Evolutionary conservation across 2,113 vertebrate genomes (phyloP), one percentile per base, ranked within the genome.

Genomic region (Lophotis ruficrista): DNA sequence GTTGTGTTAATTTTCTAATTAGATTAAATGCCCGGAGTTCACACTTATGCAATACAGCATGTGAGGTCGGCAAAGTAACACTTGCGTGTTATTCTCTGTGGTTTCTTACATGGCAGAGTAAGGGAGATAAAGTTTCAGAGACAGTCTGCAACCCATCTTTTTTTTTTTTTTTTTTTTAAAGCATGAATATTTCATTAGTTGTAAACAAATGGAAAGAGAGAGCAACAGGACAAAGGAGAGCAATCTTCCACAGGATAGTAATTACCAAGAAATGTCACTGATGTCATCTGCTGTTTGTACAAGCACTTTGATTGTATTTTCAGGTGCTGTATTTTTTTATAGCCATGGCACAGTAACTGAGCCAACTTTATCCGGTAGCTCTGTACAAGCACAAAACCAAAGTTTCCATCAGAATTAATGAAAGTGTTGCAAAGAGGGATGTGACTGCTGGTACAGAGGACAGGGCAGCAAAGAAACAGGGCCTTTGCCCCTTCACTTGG

Each of bases 181-280:
- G 16, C 23, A 31, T 64, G 24, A 65, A 48, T 91, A 73, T 91
- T 97, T 78, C 56, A 62, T 83, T 90, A 28, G 4, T 90, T 92
- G 93, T 78, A 75, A 94, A 72, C 12, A 89, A 96, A 58, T 43
- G 30, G 73, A 91, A 92, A 70, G 57, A 70, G 31, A 89, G 37
- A 50, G 57, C 61, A 76, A 60, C 31, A 48, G 71, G 38, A 76
- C 51, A 90, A 92, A 71, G 58, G 71, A 72, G 50, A 19, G 13
- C 25, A 66, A 47, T 76, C 24, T 86, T 96, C 51, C 81, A 83
- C 8, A 35, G 48, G 22, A 16, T 76, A 69, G 37, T 89, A 82
- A 73, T 84, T 87, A 70, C 50, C 33, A 60, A 6, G 0, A 79
- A 83, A 51, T 62, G 51, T 76, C 92, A 54, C 48, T 57, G 45